Conservation (phyloP, 2,888 invertebrate genomes). For the Xestoiulus laeticollis region DNA sequence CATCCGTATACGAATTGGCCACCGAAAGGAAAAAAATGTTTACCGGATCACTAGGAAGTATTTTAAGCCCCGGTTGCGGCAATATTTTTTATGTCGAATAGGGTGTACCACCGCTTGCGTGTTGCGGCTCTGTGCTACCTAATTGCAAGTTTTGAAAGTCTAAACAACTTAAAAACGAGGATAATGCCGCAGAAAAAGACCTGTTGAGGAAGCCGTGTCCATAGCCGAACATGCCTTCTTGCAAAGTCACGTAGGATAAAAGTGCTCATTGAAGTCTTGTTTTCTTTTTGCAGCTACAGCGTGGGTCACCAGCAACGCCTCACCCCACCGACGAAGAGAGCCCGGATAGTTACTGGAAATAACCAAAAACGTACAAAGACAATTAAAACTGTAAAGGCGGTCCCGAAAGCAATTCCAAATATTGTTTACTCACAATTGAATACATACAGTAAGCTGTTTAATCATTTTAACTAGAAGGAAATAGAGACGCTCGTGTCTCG, state of each 20-base stretch:
- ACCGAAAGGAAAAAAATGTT: not conserved
- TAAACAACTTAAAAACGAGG: not conserved
- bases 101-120: not conserved
- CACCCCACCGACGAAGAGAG: conserved; percentile 72
- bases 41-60: not conserved
- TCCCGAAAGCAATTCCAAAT: conserved; percentile 62
- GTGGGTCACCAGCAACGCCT: conserved; percentile 63
- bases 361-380: conserved; percentile 57
- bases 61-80: conserved; percentile 3
- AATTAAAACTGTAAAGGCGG: conserved; percentile 61
- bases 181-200: not conserved
- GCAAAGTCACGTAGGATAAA: too few species aligned
- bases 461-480: not conserved
- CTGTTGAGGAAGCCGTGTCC: not conserved
- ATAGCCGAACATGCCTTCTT: not conserved
- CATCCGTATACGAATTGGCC: not conserved
- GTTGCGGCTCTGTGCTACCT: not conserved
- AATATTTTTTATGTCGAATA: not conserved
- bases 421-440: conserved; percentile 71
- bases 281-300: conserved; percentile 53
- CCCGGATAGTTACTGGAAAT: conserved; percentile 64
- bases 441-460: conserved; percentile 71
- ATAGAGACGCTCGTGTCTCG: not conserved
- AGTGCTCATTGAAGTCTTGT: not conserved
- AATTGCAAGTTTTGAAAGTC: not conserved